Base-by-base conservation (phyloP, 2,888 invertebrate species). In the Amitus sp. region DNA sequence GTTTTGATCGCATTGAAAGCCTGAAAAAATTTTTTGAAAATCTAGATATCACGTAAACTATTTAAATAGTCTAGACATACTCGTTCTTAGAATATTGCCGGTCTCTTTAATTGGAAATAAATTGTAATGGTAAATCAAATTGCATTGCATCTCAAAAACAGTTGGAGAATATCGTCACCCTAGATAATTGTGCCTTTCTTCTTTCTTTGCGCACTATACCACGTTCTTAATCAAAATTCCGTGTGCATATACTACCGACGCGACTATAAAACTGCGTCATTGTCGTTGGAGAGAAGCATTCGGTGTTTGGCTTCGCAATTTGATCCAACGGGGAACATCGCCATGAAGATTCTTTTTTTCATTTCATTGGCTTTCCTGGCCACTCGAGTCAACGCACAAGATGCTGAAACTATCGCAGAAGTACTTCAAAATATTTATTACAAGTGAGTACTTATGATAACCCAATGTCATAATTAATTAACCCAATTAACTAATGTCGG, bases 221-320 rank as follows among this genome's bases (percentile, higher is more conserved):
- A 77, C 79, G 78, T 78, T 48, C 62, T 71, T 79, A 59, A 78
- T 79, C 69, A 77, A 74, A 79, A 79, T 79, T 77, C 79, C 73
- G 54, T 49, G 49, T 27, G 47, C 79, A 78, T 76, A 54, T 71
- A 48, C 64, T 62, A 71, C 73, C 69, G 57, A 73, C 73, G 68
- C 74, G 72, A 69, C 74, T 82, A 81, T 82, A 82, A 79, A 81
- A 79, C 78, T 73, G 72, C 72, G 74, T 70, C 70, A 73, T 68
- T 76, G 69, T 69, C 69, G 73, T 72, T 68, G 67, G n/a, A 71
- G 62, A 66, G 68, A 73, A 74, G 73, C 82, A 81, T 79, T 82
- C 80, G 79, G 77, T 78, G 74, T 72, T 78, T 75, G 70, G 76
- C 73, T 71, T 78, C 68, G 73, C 75, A 70, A 78, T 76, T 77